Percentiles rank a stretch among this genome's conserved stretches.
Evolutionary conservation across 2,888 invertebrate genomes (phyloP).

Genomic region (Chloromyia formosa): DNA sequence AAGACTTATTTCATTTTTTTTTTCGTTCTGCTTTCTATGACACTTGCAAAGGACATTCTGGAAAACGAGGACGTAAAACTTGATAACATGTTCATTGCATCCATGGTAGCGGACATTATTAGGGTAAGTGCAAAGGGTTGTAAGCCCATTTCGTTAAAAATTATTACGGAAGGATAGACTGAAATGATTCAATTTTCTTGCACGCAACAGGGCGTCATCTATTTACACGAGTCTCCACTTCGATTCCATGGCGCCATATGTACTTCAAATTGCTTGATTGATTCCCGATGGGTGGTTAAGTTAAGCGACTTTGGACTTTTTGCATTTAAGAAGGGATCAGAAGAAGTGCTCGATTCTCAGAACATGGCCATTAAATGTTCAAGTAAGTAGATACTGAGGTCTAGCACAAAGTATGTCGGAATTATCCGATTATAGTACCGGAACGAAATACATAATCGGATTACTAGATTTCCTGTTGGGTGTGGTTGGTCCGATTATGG

Average conservation of each 20-base stretch:
- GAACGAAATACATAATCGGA: slow-evolving; percentile 32
- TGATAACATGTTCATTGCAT: slow-evolving; percentile 96
- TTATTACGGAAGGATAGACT: slow-evolving; percentile 13
- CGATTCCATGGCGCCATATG: slow-evolving; percentile 88
- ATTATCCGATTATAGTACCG: neutral
- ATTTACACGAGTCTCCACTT: slow-evolving; percentile 87
- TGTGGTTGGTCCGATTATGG: slow-evolving; percentile 11
- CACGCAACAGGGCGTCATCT: slow-evolving; percentile 81
- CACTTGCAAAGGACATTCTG: slow-evolving; percentile 78
- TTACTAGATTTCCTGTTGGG: neutral
- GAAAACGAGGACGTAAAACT: slow-evolving; percentile 95
- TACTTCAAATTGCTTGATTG: slow-evolving; percentile 92
- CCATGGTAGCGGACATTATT: slow-evolving; percentile 92
- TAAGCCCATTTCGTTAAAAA: slow-evolving; percentile 10
- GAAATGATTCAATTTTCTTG: slow-evolving; percentile 24
- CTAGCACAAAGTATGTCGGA: neutral
- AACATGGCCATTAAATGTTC: slow-evolving; percentile 70
- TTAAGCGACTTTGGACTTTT: slow-evolving; percentile 90
- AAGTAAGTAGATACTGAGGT: slow-evolving; percentile 68
- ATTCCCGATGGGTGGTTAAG: slow-evolving; percentile 95
- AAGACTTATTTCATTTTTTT: slow-evolving; percentile 35
- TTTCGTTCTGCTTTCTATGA: neutral
- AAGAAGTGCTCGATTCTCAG: slow-evolving; percentile 72
- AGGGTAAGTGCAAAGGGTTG: slow-evolving; percentile 71
- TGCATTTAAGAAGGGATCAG: slow-evolving; percentile 82